Percentiles rank a stretch among this genome's conserved stretches.
These are phyloP conservation scores for Zaprionus nigranus DNA, from an alignment of 1,140 invertebrate genomes.

Conservation along the genomic window DNA sequence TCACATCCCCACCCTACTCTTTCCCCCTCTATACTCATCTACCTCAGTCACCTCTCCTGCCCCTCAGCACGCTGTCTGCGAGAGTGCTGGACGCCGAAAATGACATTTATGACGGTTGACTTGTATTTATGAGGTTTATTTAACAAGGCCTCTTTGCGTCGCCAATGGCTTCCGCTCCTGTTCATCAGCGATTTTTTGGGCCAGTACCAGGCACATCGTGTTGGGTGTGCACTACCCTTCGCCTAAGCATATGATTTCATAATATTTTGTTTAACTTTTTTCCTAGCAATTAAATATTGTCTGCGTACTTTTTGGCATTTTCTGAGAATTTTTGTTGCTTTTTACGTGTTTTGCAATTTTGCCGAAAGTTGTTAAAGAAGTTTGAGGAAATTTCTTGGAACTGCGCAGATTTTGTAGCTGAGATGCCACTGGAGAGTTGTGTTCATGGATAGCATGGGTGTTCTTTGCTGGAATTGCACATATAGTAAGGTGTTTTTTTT, in stretches of 20 bases:
- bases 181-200: neutral
- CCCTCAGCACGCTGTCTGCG: constrained; percentile 12
- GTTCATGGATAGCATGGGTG: neutral
- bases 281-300: neutral
- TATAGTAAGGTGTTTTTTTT: too few relatives aligned
- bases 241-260: neutral
- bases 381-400: neutral
- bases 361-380: neutral
- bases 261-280: neutral
- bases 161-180: constrained; percentile 12
- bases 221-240: neutral
- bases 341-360: neutral
- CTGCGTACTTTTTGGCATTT: neutral
- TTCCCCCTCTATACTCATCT: neutral
- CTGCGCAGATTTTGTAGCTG: neutral
- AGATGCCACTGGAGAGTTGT: neutral
- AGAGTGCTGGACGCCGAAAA: constrained; percentile 40
- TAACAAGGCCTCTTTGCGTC: constrained; percentile 36
- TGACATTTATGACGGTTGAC: constrained; percentile 71
- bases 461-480: neutral
- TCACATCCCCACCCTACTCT: constrained; percentile 1
- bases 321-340: neutral
- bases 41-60: neutral
- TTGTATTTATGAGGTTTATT: constrained; percentile 69
- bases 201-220: neutral